Evolutionary conservation across 2,797 vertebrate genomes (phyloP).

Genomic region (Chelmon rostratus): DNA sequence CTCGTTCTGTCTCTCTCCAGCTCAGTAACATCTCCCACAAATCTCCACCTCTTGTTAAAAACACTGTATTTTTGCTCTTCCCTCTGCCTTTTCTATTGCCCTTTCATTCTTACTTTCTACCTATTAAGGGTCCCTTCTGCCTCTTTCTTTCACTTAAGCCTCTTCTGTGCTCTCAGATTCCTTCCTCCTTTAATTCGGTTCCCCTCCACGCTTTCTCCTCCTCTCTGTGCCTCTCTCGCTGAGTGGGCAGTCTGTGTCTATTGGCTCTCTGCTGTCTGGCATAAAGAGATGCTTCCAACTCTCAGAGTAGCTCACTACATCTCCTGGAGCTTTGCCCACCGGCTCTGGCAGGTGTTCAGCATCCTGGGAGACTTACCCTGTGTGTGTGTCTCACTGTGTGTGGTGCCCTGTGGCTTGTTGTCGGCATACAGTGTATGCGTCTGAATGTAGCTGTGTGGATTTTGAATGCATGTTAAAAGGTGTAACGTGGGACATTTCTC

Average conservation of each 20-base stretch:
- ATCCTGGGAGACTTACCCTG: conserved; percentile 44
- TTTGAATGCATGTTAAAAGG: conserved; percentile 13
- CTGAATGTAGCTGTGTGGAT: conserved; percentile 10
- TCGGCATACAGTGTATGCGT: conserved; percentile 1
- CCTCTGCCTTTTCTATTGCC: conserved; percentile 4
- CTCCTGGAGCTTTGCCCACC: conserved; percentile 61
- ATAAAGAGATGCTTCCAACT: conserved; percentile 63
- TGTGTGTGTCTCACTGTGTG: conserved; percentile 37
- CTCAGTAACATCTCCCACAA: conserved; percentile 33
- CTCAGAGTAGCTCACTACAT: conserved; percentile 59
- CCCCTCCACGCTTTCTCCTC: conserved; percentile 18
- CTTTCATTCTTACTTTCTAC: conserved; percentile 40
- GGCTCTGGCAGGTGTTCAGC: conserved; percentile 68
- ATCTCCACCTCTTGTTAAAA: conserved; percentile 32
- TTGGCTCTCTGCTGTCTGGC: conserved; percentile 45
- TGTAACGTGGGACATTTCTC: background rate
- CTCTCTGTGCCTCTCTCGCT: conserved; percentile 45
- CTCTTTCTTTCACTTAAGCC: conserved; percentile 2
- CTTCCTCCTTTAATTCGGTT: conserved; percentile 36
- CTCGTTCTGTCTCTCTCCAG: background rate
- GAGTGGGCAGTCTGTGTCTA: conserved; percentile 58
- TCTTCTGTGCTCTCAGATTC: conserved; percentile 16
- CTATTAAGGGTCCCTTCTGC: conserved; percentile 19
- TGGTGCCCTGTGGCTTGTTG: conserved; percentile 36
- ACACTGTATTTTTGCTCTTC: conserved; percentile 8